These are phyloP conservation scores for Melanotus villosus DNA, from an alignment of 2,888 invertebrate species.

Conservation along the genomic window DNA sequence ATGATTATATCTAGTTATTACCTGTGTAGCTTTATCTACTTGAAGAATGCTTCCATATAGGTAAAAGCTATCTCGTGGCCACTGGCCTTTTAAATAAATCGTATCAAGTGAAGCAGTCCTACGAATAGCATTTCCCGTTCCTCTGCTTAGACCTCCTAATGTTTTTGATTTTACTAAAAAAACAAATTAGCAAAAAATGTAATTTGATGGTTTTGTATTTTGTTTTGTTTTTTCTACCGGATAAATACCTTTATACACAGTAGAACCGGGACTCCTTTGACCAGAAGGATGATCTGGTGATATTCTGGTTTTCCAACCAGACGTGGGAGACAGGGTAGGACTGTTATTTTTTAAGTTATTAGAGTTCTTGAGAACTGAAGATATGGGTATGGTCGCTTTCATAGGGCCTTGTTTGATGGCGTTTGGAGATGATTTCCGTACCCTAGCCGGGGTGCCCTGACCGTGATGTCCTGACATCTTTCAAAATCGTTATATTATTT, in stretches of 20 bases:
- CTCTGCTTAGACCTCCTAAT: conserved; percentile 66
- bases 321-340: conserved; percentile 77
- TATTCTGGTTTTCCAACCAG: conserved; percentile 76
- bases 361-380: conserved; percentile 78
- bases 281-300: conserved; percentile 81
- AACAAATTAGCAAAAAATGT: not conserved
- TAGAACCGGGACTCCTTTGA: conserved; percentile 81
- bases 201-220: no score
- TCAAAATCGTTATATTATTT: conserved; percentile 8
- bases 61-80: conserved; percentile 80
- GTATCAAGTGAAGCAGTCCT: conserved; percentile 86
- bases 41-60: conserved; percentile 78
- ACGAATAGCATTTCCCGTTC: conserved; percentile 75
- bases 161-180: conserved; percentile 71
- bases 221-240: no score
- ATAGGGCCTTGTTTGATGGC: conserved; percentile 78
- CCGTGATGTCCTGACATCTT: conserved; percentile 70
- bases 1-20: no score
- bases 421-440: conserved; percentile 79
- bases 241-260: conserved; percentile 79
- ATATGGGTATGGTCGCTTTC: conserved; percentile 83
- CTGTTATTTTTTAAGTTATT: conserved; percentile 74
- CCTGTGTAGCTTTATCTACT: conserved; percentile 86
- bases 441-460: conserved; percentile 66
- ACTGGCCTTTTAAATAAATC: conserved; percentile 84